Evolutionary conservation across 2,113 vertebrate species (phyloP).

Genomic region (Micromys minutus): DNA sequence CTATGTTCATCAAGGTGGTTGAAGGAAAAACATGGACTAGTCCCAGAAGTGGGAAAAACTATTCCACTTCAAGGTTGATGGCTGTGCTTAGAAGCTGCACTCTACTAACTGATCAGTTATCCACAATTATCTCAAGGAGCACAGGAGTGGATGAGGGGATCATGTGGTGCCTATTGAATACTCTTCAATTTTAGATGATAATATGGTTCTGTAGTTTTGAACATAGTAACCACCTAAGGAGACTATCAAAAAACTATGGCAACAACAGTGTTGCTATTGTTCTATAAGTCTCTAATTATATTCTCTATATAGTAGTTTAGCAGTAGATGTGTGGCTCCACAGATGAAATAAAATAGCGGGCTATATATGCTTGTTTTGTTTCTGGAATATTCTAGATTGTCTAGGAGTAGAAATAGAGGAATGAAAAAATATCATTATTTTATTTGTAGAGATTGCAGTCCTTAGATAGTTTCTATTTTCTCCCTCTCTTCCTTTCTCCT

Average conservation of each 20-base stretch:
- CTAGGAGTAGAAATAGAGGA: background rate
- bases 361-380: background rate
- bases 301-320: background rate
- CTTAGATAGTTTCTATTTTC: background rate
- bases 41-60: background rate
- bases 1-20: background rate
- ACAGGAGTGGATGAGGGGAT: background rate
- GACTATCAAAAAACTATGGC: background rate
- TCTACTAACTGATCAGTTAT: background rate
- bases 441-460: background rate
- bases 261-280: too few relatives aligned
- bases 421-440: background rate
- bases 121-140: background rate
- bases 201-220: background rate
- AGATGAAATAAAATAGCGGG: background rate
- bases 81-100: background rate
- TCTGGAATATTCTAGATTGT: background rate
- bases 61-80: background rate
- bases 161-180: background rate
- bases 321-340: background rate
- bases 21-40: background rate
- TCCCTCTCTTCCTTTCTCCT: background rate
- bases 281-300: background rate
- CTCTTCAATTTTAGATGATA: background rate
- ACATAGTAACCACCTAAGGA: background rate